Percentiles rank a stretch among this genome's conserved stretches.
phyloP scores from a whole-genome alignment of 2,113 vertebrate species.

The Eulemur rufifrons region DNA sequence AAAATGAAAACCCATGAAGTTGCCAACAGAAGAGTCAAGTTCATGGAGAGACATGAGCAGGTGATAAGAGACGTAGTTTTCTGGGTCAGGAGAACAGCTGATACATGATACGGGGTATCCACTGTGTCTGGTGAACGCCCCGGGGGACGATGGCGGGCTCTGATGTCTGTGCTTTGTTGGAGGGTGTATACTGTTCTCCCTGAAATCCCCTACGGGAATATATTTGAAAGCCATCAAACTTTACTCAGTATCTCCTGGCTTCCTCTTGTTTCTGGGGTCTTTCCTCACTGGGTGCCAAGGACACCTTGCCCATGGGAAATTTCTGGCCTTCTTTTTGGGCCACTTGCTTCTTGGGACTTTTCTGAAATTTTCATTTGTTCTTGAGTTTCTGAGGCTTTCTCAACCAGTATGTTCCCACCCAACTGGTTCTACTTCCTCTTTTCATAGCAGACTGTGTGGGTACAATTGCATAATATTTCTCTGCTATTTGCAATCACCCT shows the following conservation, averaged over 20 bases:
- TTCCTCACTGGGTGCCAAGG: not conserved
- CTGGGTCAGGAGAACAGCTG: slow-evolving; percentile 55
- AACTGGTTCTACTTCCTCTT: not conserved
- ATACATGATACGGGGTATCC: not conserved
- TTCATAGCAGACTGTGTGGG: not conserved
- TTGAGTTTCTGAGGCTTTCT: not conserved
- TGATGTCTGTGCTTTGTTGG: not conserved
- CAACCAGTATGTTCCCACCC: not conserved
- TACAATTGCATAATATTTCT: not conserved
- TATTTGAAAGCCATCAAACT: not conserved
- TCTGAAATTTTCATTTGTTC: not conserved
- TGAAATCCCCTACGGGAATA: not conserved
- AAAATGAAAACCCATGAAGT: not conserved
- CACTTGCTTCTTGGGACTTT: not conserved
- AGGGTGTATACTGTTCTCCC: not conserved
- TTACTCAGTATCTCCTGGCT: not conserved
- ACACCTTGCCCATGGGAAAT: not conserved
- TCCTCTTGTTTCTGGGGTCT: not conserved
- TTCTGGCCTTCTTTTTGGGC: not conserved
- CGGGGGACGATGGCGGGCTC: not conserved
- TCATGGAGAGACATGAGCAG: not conserved
- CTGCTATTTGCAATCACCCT: not conserved
- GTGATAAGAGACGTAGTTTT: slow-evolving; percentile 10
- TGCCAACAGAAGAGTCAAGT: not conserved
- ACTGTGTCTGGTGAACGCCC: not conserved